phyloP scores from a whole-genome alignment of 2,888 invertebrate species.

The Caenorhabditis imperialis region DNA sequence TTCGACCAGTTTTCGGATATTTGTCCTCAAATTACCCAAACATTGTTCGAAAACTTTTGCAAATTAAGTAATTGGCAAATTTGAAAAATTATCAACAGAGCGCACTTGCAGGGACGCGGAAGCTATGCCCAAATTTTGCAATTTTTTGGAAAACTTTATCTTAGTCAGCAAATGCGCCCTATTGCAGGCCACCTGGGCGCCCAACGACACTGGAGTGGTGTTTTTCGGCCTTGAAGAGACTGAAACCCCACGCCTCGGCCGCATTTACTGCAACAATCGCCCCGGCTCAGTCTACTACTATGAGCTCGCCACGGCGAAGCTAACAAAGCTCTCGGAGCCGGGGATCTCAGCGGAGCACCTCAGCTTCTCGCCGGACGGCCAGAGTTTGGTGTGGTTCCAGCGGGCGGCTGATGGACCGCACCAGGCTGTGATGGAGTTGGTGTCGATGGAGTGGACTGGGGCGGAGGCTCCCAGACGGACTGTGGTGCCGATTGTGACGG shows the following conservation, averaged over 20 bases:
- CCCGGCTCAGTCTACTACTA: slow-evolving; percentile 71
- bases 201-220: slow-evolving; percentile 74
- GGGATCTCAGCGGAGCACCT: slow-evolving; percentile 56
- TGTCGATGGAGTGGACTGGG: slow-evolving; percentile 58
- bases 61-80: too few species aligned
- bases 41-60: too few species aligned
- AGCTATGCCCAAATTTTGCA: too few species aligned
- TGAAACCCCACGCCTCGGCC: slow-evolving; percentile 70
- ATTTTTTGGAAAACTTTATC: too few species aligned
- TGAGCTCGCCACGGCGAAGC: slow-evolving; percentile 60
- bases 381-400: slow-evolving; percentile 58
- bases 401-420: slow-evolving; percentile 73
- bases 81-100: too few species aligned
- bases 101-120: too few species aligned
- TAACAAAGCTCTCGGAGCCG: slow-evolving; percentile 55
- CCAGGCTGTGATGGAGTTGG: slow-evolving; percentile 63
- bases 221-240: slow-evolving; percentile 71
- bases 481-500: slow-evolving; percentile 63
- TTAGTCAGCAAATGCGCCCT: too few species aligned
- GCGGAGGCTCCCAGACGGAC: slow-evolving; percentile 12
- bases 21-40: too few species aligned
- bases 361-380: slow-evolving; percentile 69
- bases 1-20: too few species aligned
- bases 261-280: slow-evolving; percentile 72
- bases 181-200: slow-evolving; percentile 71